Conservation (phyloP, 2,113 vertebrate species). For the Benitochromis conjunctus region DNA sequence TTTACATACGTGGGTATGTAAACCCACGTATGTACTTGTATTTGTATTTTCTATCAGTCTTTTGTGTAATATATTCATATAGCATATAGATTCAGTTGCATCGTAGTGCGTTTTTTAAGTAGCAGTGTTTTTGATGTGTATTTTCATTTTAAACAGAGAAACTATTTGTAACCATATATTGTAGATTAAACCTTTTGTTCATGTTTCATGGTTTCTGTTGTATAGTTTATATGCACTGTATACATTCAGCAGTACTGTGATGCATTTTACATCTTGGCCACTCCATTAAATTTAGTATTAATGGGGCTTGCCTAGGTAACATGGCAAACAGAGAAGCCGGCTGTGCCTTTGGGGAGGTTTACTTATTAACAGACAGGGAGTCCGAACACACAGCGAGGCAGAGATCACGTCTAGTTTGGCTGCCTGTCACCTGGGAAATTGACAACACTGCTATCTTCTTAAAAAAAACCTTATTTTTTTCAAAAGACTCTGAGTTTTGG, state of each 20-base stretch:
- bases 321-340: constrained; percentile 44
- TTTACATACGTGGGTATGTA: background rate
- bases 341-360: constrained; percentile 48
- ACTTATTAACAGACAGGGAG: constrained; percentile 62
- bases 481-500: background rate
- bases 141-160: background rate
- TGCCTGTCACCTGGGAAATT: constrained; percentile 47
- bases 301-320: constrained; percentile 39
- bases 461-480: background rate
- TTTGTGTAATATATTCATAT: background rate
- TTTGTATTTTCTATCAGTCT: background rate
- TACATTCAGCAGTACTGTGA: background rate
- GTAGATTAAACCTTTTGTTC: background rate
- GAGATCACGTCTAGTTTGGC: constrained; percentile 36
- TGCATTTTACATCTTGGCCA: background rate
- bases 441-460: background rate
- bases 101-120: background rate
- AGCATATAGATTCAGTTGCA: background rate
- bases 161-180: background rate
- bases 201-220: background rate
- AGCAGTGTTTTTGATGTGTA: background rate
- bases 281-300: constrained; percentile 46
- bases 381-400: constrained; percentile 38
- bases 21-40: too few species aligned
- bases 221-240: background rate